Conservation (phyloP, 2,888 invertebrate species). For the Ethmia dodecea region DNA sequence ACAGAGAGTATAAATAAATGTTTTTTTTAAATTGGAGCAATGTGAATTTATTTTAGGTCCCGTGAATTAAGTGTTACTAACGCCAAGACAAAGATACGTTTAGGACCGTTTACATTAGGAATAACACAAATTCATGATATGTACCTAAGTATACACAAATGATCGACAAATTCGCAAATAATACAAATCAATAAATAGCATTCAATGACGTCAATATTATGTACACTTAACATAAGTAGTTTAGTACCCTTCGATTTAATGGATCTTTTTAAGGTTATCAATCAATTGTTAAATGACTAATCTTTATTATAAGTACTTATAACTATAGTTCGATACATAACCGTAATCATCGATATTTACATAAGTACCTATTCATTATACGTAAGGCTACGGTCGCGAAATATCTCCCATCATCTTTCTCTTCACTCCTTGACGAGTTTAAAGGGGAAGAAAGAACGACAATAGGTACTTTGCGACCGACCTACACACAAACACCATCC, state of each 20-base stretch:
- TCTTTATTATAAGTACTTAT: conserved; percentile 48
- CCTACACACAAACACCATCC: conserved; percentile 33
- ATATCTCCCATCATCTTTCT: conserved; percentile 8
- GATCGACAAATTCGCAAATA: conserved; percentile 63
- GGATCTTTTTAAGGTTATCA: conserved; percentile 61
- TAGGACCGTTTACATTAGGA: conserved; percentile 45
- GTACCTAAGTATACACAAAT: conserved; percentile 74
- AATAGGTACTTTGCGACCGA: conserved; percentile 28
- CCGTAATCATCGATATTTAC: conserved; percentile 63
- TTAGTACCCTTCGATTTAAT: conserved; percentile 75
- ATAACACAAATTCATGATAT: conserved; percentile 68
- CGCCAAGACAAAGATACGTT: background rate
- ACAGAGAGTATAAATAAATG: too few species aligned
- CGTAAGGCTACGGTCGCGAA: conserved; percentile 4
- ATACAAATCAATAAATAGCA: conserved; percentile 72
- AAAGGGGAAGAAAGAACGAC: conserved; percentile 20
- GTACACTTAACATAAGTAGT: conserved; percentile 68
- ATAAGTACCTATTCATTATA: conserved; percentile 58
- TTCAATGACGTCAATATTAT: conserved; percentile 62
- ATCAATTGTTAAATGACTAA: conserved; percentile 64
- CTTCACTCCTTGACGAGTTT: conserved; percentile 10
- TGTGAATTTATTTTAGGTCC: too few species aligned
- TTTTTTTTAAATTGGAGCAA: too few species aligned
- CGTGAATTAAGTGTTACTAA: background rate
- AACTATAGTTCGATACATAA: conserved; percentile 52